These are phyloP conservation scores for Axea sp. DNA, from an alignment of 2,888 invertebrate genomes.

Conservation along the genomic window DNA sequence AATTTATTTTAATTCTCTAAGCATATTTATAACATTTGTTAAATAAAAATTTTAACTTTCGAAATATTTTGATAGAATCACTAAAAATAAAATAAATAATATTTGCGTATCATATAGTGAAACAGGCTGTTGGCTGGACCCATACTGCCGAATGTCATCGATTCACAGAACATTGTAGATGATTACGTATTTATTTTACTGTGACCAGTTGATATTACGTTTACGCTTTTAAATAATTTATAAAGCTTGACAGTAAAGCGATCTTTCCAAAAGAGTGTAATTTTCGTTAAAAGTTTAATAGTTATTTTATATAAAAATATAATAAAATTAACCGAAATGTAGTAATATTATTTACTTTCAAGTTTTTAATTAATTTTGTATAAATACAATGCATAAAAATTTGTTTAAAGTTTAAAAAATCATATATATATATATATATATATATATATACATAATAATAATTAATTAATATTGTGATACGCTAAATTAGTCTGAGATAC, in stretches of 20 bases:
- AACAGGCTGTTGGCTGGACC: slow-evolving; percentile 36
- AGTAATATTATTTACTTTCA: no score
- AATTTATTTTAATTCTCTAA: not conserved
- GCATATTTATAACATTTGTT: no score
- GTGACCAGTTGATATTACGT: slow-evolving; percentile 13
- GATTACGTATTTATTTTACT: slow-evolving; percentile 20
- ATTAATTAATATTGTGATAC: slow-evolving; percentile 22
- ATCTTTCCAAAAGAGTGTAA: no score
- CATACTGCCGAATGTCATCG: slow-evolving; percentile 51
- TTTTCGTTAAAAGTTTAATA: no score
- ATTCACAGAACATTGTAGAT: slow-evolving; percentile 32
- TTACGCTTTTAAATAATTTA: slow-evolving; percentile 15
- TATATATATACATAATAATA: no score
- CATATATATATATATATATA: no score
- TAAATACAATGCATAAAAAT: no score
- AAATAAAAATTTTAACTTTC: slow-evolving; percentile 17
- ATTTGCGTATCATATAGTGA: slow-evolving; percentile 11
- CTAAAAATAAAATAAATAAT: slow-evolving; percentile 17
- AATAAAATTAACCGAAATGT: no score
- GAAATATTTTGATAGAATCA: slow-evolving; percentile 27
- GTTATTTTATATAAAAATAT: no score
- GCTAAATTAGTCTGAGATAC: slow-evolving; percentile 3
- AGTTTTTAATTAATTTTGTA: no score
- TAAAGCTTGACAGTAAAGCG: not conserved
- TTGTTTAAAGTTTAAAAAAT: no score